Conservation (phyloP, 2,888 invertebrate genomes). For the Plutella xylostella region DNA sequence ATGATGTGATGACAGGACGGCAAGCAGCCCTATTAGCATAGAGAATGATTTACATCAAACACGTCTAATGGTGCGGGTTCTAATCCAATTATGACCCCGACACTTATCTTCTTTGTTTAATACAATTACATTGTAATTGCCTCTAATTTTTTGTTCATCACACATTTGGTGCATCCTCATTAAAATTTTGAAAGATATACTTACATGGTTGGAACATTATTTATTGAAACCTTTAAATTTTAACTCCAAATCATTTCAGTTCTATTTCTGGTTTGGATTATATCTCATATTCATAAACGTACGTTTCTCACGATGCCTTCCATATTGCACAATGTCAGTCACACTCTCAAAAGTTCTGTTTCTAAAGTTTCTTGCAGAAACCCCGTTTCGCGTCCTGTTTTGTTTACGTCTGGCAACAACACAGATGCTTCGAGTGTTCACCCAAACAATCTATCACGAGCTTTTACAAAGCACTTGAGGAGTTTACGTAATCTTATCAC, state of each 20-base stretch:
- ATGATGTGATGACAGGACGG: constrained; percentile 9
- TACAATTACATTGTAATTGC: constrained; percentile 22
- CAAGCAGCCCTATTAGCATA: constrained; percentile 21
- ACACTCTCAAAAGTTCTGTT: constrained; percentile 14
- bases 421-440: constrained; percentile 23
- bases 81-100: constrained; percentile 38
- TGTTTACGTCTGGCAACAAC: constrained; percentile 33
- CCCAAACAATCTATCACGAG: constrained; percentile 22
- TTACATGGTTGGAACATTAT: too few relatives aligned
- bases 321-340: too few relatives aligned
- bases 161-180: background rate
- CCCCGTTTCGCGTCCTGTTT: constrained; percentile 32
- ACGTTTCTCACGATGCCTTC: too few relatives aligned
- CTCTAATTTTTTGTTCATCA: constrained; percentile 5
- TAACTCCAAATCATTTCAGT: too few relatives aligned
- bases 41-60: constrained; percentile 31
- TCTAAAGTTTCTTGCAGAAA: constrained; percentile 23
- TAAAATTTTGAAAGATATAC: too few relatives aligned
- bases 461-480: background rate
- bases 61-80: constrained; percentile 46
- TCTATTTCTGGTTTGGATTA: background rate
- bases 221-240: too few relatives aligned
- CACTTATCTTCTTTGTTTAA: constrained; percentile 27
- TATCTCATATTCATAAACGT: background rate
- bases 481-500: background rate